Evolutionary conservation across 2,797 vertebrate species (phyloP), one percentile per base, ranked within the genome.

Genomic region (Helarctos malayanus): DNA sequence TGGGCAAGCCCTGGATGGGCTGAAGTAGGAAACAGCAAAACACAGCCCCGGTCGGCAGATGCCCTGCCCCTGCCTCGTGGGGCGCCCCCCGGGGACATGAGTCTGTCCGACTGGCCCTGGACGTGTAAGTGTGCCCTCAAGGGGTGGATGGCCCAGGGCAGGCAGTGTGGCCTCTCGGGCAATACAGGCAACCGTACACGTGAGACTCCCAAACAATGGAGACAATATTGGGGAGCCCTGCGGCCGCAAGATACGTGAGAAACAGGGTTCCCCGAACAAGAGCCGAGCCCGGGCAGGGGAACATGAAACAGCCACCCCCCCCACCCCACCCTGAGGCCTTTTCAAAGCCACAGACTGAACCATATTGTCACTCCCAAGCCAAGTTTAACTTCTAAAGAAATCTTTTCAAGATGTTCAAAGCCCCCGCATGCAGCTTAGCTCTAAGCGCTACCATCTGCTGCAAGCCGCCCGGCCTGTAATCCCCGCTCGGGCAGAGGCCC

Each of bases 351-450:
- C 92, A 80, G 94, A 59, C 84, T 27, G 91, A 98, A 96, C 93
- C 97, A 95, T 97, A 97, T 97, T 98, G 97, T 97, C 83, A 5
- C 94, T 97, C 97, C 97, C 96, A 95, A 98, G 97, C 93, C 96
- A 97, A 97, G 98, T 98, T 97, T 94, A 97, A 97, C 98, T 98
- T 97, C 95, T 98, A 98, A 99, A 98, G 98, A 98, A 98, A 98
- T 94, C 98, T 98, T 98, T 98, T 98, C 98, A 99, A 98, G 95
- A 98, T 96, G 96, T 98, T 98, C 98, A 98, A 96, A 98, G 98
- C 96, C 76, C 97, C 97, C 80, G 83, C 93, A 93, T 61, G 96
- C 90, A 90, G 97, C 95, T 97, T 95, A 97, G 98, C 98, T 93
- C 87, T 98, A 96, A 96, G 95, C 93, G 47, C 94, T 97, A 97